A percentile compares a stretch with the other conserved stretches of the same genome.
These are phyloP conservation scores for Brienomyrus longianalis DNA, from an alignment of 2,113 vertebrate species.

Conservation along the genomic window DNA sequence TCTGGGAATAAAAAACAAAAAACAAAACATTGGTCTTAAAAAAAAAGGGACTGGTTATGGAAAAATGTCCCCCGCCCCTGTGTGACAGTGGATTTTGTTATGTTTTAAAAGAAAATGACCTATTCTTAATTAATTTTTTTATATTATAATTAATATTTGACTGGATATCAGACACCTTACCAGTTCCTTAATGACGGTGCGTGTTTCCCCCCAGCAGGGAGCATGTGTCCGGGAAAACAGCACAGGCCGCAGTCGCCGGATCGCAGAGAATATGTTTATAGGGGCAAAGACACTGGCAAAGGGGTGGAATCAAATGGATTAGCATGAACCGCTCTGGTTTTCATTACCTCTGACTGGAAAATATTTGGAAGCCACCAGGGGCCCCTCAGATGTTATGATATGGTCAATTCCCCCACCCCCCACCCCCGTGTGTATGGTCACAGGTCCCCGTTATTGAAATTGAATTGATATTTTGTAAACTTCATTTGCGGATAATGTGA, in stretches of 20 bases:
- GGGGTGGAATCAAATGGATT: slow-evolving; percentile 93
- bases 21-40: not conserved
- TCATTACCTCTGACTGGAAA: slow-evolving; percentile 93
- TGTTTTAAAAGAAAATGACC: not conserved
- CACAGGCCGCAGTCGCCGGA: not conserved
- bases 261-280: slow-evolving; percentile 73
- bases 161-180: not conserved
- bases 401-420: slow-evolving; percentile 57
- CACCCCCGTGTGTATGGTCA: slow-evolving; percentile 68
- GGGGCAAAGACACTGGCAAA: slow-evolving; percentile 79
- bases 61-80: not conserved
- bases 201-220: not conserved
- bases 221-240: not conserved
- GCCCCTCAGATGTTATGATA: slow-evolving; percentile 79
- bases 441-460: slow-evolving; percentile 80
- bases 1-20: not conserved
- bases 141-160: not conserved
- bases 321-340: slow-evolving; percentile 78
- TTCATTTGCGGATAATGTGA: slow-evolving; percentile 99
- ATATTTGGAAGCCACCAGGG: slow-evolving; percentile 83
- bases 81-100: not conserved
- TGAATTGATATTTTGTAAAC: slow-evolving; percentile 99
- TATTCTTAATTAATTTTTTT: not conserved
- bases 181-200: not conserved
- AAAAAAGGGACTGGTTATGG: not conserved